These are phyloP conservation scores for Anthophora plumipes DNA, from an alignment of 2,888 invertebrate species.

Conservation along the genomic window DNA sequence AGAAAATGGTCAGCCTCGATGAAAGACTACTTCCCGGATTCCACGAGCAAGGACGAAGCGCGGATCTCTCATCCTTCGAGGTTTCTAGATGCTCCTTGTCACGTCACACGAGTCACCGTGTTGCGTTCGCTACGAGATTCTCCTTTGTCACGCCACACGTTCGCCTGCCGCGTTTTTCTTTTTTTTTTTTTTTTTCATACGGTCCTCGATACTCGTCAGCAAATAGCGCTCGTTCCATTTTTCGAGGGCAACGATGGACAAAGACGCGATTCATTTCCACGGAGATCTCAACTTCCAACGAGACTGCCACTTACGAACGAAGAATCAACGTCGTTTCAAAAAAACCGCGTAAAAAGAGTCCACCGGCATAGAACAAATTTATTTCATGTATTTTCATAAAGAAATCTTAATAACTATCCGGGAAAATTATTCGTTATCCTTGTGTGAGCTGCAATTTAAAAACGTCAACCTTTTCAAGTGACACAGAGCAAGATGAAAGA, in stretches of 20 bases:
- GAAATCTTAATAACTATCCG: no score
- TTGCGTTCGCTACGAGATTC: constrained; percentile 67
- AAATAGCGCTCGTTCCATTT: constrained; percentile 62
- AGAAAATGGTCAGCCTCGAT: constrained; percentile 43
- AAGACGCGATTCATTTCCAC: neutral
- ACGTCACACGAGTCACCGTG: constrained; percentile 67
- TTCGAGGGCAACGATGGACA: neutral
- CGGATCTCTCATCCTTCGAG: constrained; percentile 71
- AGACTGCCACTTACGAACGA: neutral
- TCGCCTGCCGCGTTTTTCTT: constrained; percentile 31
- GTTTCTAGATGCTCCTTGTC: constrained; percentile 67
- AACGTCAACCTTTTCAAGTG: no score
- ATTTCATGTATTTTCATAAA: no score
- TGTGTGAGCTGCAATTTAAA: no score
- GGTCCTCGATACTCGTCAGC: constrained; percentile 49
- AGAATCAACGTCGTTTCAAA: no score
- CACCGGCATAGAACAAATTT: no score
- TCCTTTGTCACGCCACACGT: constrained; percentile 70
- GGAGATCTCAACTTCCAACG: neutral
- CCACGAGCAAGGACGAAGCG: constrained; percentile 77
- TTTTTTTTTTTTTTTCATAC: constrained; percentile 41
- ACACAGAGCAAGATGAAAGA: no score
- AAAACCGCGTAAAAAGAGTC: no score
- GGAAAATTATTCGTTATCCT: no score
- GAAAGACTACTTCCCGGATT: constrained; percentile 77